These are phyloP conservation scores for Alsophila aescularia DNA, from an alignment of 2,888 invertebrate genomes.

Conservation along the genomic window DNA sequence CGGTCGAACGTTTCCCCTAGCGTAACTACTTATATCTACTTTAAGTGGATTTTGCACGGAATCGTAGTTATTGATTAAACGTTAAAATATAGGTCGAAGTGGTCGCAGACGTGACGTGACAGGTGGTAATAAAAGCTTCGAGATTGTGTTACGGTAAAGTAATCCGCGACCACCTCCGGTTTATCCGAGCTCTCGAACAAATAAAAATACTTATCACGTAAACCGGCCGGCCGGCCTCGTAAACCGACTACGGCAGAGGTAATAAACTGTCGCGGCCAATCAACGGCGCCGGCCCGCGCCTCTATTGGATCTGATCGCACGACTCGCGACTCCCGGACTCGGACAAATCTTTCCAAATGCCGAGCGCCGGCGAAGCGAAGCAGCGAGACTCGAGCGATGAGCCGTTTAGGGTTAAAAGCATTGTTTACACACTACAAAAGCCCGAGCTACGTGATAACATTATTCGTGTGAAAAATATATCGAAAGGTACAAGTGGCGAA, in stretches of 20 bases:
- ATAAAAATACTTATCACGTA: constrained; percentile 77
- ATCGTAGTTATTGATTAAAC: constrained; percentile 24
- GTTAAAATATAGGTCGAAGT: constrained; percentile 32
- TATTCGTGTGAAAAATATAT: constrained; percentile 75
- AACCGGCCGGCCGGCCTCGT: constrained; percentile 48
- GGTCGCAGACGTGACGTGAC: constrained; percentile 39
- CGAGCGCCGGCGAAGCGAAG: not conserved
- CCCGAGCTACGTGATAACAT: constrained; percentile 69
- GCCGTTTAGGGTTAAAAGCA: constrained; percentile 41
- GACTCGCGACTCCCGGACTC: constrained; percentile 6
- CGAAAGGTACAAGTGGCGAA: constrained; percentile 70
- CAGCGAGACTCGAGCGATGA: constrained; percentile 7
- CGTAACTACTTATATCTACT: constrained; percentile 25
- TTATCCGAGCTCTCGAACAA: constrained; percentile 60
- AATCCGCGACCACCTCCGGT: constrained; percentile 52
- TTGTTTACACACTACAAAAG: constrained; percentile 41
- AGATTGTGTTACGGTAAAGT: constrained; percentile 63
- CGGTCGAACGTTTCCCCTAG: constrained; percentile 31
- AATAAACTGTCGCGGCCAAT: constrained; percentile 62
- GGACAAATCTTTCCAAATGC: constrained; percentile 3
- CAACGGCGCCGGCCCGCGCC: constrained; percentile 46
- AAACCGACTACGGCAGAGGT: constrained; percentile 48
- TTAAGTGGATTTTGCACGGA: constrained; percentile 18
- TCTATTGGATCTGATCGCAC: constrained; percentile 55
- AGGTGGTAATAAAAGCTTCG: constrained; percentile 60